A percentile compares a stretch with the other conserved stretches of the same genome.
phyloP scores from a whole-genome alignment of 2,888 invertebrate species.

The Hyposoter dolosus region DNA sequence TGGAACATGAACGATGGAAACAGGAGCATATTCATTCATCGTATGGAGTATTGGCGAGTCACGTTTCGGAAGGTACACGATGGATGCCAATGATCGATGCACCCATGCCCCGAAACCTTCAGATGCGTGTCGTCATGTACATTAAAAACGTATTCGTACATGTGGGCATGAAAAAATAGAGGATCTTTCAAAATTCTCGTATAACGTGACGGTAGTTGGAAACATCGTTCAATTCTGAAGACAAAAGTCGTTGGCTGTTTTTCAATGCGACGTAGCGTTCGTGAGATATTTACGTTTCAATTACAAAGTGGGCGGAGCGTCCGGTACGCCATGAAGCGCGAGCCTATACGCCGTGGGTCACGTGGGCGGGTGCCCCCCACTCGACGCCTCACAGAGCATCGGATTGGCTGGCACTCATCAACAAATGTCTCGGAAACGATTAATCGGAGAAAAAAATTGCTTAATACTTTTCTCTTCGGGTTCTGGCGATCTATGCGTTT shows the following conservation, averaged over 20 bases:
- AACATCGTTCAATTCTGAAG: neutral
- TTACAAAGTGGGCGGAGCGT: neutral
- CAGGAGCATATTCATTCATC: conserved; percentile 61
- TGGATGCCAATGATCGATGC: conserved; percentile 65
- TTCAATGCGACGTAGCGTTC: neutral
- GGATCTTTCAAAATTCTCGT: neutral
- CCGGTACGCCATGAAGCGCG: neutral
- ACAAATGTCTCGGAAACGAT: neutral
- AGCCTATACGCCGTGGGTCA: no score
- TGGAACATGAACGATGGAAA: conserved; percentile 60
- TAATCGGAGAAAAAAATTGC: neutral
- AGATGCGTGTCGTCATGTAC: conserved; percentile 40
- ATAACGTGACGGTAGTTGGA: neutral
- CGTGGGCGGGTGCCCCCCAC: no score
- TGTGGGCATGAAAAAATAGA: conserved; percentile 26
- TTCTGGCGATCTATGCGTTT: neutral
- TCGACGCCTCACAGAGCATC: no score
- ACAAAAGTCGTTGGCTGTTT: neutral
- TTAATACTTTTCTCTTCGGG: neutral
- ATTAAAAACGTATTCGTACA: conserved; percentile 30
- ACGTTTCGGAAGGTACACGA: conserved; percentile 43
- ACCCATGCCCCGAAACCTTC: conserved; percentile 55
- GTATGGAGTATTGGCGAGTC: conserved; percentile 38
- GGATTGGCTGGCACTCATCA: no score
- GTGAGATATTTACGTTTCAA: neutral